These are phyloP conservation scores for Perithous albicinctus DNA, from an alignment of 2,888 invertebrate genomes.

Conservation along the genomic window DNA sequence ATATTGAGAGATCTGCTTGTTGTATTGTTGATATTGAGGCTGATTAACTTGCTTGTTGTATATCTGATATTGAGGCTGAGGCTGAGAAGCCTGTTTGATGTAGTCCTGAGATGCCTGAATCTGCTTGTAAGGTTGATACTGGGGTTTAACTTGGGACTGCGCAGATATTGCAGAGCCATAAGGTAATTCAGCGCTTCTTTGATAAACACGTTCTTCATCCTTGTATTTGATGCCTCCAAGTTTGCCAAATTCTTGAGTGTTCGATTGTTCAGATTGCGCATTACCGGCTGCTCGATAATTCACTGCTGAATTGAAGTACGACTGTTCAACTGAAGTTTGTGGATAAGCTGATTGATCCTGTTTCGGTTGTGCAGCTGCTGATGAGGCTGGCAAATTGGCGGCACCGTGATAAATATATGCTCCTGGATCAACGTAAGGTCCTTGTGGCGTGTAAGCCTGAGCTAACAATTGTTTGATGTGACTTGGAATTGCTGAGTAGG, in stretches of 20 bases:
- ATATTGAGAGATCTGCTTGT: conserved; percentile 44
- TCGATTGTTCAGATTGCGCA: conserved; percentile 24
- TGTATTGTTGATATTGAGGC: conserved; percentile 31
- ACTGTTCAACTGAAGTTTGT: conserved; percentile 39
- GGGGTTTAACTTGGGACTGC: conserved; percentile 32
- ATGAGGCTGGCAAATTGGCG: not conserved
- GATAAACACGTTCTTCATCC: conserved; percentile 60
- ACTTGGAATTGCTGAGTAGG: conserved; percentile 75
- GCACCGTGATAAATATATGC: conserved; percentile 75
- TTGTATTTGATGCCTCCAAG: conserved; percentile 75
- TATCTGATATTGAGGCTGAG: conserved; percentile 29
- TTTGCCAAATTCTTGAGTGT: conserved; percentile 30
- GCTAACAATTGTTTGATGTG: conserved; percentile 78
- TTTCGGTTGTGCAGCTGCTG: not conserved
- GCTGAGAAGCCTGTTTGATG: conserved; percentile 29
- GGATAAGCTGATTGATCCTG: conserved; percentile 24
- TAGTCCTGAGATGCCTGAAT: too few species aligned
- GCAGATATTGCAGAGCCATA: conserved; percentile 33
- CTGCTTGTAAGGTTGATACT: too few species aligned
- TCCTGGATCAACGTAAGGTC: conserved; percentile 78
- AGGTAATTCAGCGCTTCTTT: conserved; percentile 32
- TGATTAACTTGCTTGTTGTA: conserved; percentile 41
- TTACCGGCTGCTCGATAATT: conserved; percentile 41
- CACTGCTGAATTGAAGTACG: conserved; percentile 45
- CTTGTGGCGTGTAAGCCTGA: conserved; percentile 76